These are phyloP conservation scores for Muntiacus reevesi DNA, from an alignment of 2,113 vertebrate genomes.

Conservation along the genomic window DNA sequence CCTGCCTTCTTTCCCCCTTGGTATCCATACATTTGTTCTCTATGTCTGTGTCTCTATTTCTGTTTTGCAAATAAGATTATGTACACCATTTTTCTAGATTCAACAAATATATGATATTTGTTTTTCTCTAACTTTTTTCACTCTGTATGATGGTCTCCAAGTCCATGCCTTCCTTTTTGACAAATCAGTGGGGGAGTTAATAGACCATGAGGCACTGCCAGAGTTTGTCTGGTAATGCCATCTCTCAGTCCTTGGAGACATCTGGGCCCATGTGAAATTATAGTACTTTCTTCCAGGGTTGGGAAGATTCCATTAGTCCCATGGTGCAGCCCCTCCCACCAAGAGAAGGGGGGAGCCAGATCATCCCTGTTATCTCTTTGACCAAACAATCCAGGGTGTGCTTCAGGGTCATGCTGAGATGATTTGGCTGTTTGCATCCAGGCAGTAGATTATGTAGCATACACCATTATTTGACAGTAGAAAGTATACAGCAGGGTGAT, in stretches of 20 bases:
- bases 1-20: not conserved
- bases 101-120: not conserved
- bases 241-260: not conserved
- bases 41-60: not conserved
- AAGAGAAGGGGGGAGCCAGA: not conserved
- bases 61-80: not conserved
- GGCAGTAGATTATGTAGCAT: not conserved
- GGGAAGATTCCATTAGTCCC: not conserved
- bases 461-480: not conserved
- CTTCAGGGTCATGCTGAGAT: not conserved
- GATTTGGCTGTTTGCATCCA: not conserved
- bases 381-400: not conserved
- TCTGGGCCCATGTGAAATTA: not conserved
- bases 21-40: not conserved
- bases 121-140: not conserved
- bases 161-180: not conserved
- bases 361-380: not conserved
- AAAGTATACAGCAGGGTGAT: not conserved
- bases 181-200: not conserved
- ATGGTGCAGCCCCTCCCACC: not conserved
- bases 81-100: not conserved
- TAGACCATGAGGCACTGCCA: not conserved
- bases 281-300: not conserved
- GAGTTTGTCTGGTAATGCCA: not conserved
- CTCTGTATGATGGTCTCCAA: not conserved